Conservation (phyloP, 2,888 invertebrate species). For the Stenchaetothrips biformis region DNA sequence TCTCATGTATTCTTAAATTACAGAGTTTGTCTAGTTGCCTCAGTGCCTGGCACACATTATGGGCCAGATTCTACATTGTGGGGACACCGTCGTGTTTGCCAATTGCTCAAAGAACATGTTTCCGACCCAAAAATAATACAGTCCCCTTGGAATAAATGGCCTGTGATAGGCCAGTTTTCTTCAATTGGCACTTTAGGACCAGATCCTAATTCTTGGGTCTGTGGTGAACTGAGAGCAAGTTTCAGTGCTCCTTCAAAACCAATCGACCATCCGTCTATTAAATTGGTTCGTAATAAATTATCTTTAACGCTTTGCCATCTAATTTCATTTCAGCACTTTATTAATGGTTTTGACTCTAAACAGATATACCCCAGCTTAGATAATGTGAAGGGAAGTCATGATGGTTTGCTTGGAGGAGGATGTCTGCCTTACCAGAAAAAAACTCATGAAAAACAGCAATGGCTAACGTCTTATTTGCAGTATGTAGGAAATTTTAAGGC, state of each 20-base stretch:
- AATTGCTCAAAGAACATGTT: slow-evolving; percentile 63
- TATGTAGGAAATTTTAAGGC: slow-evolving; percentile 48
- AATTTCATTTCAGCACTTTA: not conserved
- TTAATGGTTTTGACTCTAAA: not conserved
- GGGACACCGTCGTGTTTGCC: slow-evolving; percentile 58
- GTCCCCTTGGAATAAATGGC: slow-evolving; percentile 54
- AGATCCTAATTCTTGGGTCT: slow-evolving; percentile 62
- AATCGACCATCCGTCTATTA: slow-evolving; percentile 54
- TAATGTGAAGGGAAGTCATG: slow-evolving; percentile 81
- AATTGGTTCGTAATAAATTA: slow-evolving; percentile 44
- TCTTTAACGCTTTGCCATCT: not conserved
- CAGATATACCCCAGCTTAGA: slow-evolving; percentile 69
- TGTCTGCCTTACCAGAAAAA: slow-evolving; percentile 81
- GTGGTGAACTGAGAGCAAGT: slow-evolving; percentile 65
- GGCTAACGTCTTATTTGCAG: slow-evolving; percentile 73
- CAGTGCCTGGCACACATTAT: slow-evolving; percentile 76
- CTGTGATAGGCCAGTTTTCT: slow-evolving; percentile 80
- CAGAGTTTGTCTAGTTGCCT: slow-evolving; percentile 81
- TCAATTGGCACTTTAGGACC: slow-evolving; percentile 66
- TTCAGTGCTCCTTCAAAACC: slow-evolving; percentile 44
- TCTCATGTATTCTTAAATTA: slow-evolving; percentile 35
- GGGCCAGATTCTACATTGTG: slow-evolving; percentile 55
- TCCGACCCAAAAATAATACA: slow-evolving; percentile 48
- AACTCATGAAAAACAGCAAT: slow-evolving; percentile 75
- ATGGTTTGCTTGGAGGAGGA: slow-evolving; percentile 77